Conservation (phyloP, 2,113 vertebrate genomes). For the Seriola aureovittata region DNA sequence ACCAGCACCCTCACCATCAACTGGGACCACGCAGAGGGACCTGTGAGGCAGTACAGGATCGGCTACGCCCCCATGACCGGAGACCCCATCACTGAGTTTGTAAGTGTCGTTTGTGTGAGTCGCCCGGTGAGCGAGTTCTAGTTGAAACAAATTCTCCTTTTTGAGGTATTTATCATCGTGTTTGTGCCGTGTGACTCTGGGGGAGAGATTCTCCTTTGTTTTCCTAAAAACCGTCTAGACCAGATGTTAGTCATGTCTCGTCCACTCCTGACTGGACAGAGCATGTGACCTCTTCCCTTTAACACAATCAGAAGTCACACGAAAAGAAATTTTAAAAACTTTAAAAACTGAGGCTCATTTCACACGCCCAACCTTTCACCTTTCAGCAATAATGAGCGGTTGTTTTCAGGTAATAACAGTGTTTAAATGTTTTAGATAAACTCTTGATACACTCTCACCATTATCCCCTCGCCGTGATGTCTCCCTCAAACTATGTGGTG, state of each 20-base stretch:
- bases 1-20: conserved; percentile 92
- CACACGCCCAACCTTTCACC: not conserved
- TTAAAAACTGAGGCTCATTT: not conserved
- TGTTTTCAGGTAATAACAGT: not conserved
- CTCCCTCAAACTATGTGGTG: conserved; percentile 25
- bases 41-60: conserved; percentile 94
- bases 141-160: too few species aligned
- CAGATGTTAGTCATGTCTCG: too few species aligned
- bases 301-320: too few species aligned
- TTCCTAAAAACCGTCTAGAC: too few species aligned
- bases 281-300: too few species aligned
- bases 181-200: too few species aligned
- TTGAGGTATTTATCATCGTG: too few species aligned
- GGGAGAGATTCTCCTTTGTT: too few species aligned
- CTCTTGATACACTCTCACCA: not conserved
- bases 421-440: conserved; percentile 12
- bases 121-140: too few species aligned
- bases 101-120: conserved; percentile 79
- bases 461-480: not conserved
- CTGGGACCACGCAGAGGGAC: conserved; percentile 97
- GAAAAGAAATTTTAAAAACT: too few species aligned
- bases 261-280: too few species aligned
- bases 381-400: not conserved
- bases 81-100: conserved; percentile 94
- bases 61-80: conserved; percentile 91